phyloP scores from a whole-genome alignment of 2,888 invertebrate genomes.

The Ypsolopha sequella region DNA sequence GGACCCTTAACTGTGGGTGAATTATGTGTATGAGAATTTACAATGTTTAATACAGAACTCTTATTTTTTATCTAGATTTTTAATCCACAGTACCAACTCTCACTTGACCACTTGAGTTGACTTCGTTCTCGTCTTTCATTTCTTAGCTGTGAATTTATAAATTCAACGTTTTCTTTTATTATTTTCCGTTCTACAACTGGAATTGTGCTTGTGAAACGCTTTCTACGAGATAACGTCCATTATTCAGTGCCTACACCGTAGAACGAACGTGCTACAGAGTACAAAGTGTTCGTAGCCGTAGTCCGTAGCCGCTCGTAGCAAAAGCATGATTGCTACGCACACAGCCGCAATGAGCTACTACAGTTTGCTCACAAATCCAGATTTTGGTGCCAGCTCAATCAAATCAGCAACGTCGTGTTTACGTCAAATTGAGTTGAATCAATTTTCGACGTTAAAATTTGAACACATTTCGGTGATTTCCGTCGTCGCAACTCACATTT shows the following conservation, averaged over 20 bases:
- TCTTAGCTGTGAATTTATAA: neutral
- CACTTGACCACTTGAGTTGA: neutral
- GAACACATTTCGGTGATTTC: constrained; percentile 44
- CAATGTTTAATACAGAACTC: too few relatives aligned
- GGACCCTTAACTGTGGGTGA: too few relatives aligned
- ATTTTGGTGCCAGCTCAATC: constrained; percentile 3
- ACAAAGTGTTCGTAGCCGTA: neutral
- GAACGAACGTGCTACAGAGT: neutral
- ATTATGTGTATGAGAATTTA: too few relatives aligned
- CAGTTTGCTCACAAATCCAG: neutral
- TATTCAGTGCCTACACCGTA: neutral
- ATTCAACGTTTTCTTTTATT: too few relatives aligned
- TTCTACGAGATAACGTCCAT: neutral
- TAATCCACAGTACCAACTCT: too few relatives aligned
- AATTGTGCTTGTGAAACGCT: neutral
- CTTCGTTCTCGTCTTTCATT: neutral
- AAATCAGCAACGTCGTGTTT: constrained; percentile 22
- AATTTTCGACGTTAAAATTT: constrained; percentile 48
- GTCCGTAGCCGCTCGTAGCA: constrained; percentile 1
- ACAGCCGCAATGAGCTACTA: neutral
- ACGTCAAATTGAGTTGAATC: constrained; percentile 37
- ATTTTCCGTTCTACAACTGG: neutral
- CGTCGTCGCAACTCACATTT: constrained; percentile 39
- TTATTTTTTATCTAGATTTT: too few relatives aligned
- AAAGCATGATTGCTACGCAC: neutral